Percentiles rank a stretch among this genome's conserved stretches.
Conservation (phyloP, 2,888 invertebrate species). For the Polietes domitor region DNA sequence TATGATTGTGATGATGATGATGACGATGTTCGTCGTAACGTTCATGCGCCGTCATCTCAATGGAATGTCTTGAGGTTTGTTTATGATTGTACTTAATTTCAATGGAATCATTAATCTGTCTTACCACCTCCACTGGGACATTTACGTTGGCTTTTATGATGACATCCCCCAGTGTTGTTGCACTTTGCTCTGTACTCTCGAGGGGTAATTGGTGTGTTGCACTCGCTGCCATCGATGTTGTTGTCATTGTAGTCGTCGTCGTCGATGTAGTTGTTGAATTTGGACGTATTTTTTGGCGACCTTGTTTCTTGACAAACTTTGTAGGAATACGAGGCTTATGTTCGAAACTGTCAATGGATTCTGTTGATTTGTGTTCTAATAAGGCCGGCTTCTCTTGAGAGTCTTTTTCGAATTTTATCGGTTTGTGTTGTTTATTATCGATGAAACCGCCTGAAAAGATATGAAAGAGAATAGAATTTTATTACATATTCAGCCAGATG, state of each 20-base stretch:
- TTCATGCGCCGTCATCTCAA: slow-evolving; percentile 44
- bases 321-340: slow-evolving; percentile 16
- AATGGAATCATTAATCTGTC: slow-evolving; percentile 73
- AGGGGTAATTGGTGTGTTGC: slow-evolving; percentile 19
- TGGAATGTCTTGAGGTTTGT: slow-evolving; percentile 63
- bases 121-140: slow-evolving; percentile 69
- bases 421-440: slow-evolving; percentile 45
- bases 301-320: slow-evolving; percentile 54
- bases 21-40: slow-evolving; percentile 44
- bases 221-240: background rate
- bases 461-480: too few species aligned
- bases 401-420: slow-evolving; percentile 32
- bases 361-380: slow-evolving; percentile 30
- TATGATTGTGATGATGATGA: slow-evolving; percentile 58
- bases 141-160: slow-evolving; percentile 65
- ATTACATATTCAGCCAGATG: too few species aligned
- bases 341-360: slow-evolving; percentile 40
- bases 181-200: slow-evolving; percentile 27
- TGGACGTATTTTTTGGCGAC: slow-evolving; percentile 57
- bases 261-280: slow-evolving; percentile 41
- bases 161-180: slow-evolving; percentile 55
- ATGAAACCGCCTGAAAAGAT: slow-evolving; percentile 59
- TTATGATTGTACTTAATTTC: slow-evolving; percentile 64
- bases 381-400: slow-evolving; percentile 18
- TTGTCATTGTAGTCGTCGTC: slow-evolving; percentile 21